Base-by-base conservation (phyloP, 1,140 invertebrate species). In the Euura lappo region DNA sequence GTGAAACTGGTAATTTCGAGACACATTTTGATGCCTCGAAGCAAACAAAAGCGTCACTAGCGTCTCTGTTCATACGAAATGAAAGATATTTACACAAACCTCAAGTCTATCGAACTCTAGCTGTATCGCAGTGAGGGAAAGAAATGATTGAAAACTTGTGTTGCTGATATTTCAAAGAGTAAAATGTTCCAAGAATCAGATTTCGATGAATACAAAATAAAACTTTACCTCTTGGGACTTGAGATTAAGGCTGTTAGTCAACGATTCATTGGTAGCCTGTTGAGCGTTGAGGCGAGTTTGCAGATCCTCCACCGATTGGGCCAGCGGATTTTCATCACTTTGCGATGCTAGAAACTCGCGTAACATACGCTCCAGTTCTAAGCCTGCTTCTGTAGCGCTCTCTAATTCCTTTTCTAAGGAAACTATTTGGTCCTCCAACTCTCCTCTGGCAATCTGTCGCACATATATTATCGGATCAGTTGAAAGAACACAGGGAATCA, bases 291-390 rank as follows among this genome's bases (percentile, higher is more conserved):
- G 77, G 79, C 91, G 90, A 69, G 85, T 85, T 79, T 92, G 91
- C 74, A 92, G 83, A 78, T 92, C 89, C 76, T 92, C 91, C 1
- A 92, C 88, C 13, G 90, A 91, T 74, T 89, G 88, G 71, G 90
- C 88, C 11, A 92, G 80, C 2, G 89, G 89, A 78, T 92, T 91
- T 82, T 91, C 90, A 13, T 90, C 90, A 73, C 87, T 91, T 65
- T 86, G 88, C 4, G 89, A 88, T 70, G 84, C 89, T 44, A 93
- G 84, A 74, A 93, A 88, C 80, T 93, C 92, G 2, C 90, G 87
- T 11, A 94, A 80, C 88, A 92, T 92, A 80, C 88, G 86, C 79
- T 92, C 91, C 44, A 92, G 81, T 82, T 92, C 91, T 42, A 92
- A 84, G 7, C 91, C 91, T 10, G 91, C 90, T 82, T 92, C 91